Conservation (phyloP, 2,113 vertebrate species). For the Galbula dea region DNA sequence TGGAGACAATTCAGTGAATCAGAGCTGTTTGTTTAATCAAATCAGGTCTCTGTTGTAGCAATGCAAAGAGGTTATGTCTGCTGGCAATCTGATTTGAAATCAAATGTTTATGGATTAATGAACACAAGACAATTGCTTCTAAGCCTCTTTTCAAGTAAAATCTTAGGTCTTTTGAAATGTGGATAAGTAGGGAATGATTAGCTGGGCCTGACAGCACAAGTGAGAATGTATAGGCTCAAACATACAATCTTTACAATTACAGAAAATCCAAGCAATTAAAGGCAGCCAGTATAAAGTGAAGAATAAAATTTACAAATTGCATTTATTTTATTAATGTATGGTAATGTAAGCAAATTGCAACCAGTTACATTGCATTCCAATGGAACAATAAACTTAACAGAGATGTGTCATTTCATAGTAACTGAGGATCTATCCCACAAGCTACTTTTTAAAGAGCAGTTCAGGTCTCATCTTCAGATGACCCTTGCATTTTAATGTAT, state of each 20-base stretch:
- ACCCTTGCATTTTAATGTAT: neutral
- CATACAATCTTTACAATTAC: neutral
- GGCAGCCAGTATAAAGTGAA: slow-evolving; percentile 17
- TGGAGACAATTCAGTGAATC: slow-evolving; percentile 65
- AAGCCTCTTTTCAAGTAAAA: slow-evolving; percentile 53
- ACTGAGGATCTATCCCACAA: neutral
- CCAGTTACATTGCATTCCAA: slow-evolving; percentile 23
- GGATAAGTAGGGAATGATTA: slow-evolving; percentile 54
- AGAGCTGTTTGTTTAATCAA: slow-evolving; percentile 72
- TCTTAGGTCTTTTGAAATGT: slow-evolving; percentile 17
- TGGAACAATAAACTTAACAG: neutral
- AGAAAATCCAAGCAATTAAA: slow-evolving; percentile 40
- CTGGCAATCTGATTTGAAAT: slow-evolving; percentile 68
- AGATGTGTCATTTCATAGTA: neutral
- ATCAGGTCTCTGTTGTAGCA: slow-evolving; percentile 69
- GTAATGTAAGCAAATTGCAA: slow-evolving; percentile 20
- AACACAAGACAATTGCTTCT: slow-evolving; percentile 55
- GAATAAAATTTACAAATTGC: neutral
- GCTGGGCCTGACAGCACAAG: neutral
- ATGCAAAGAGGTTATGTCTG: slow-evolving; percentile 62
- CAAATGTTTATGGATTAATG: slow-evolving; percentile 65
- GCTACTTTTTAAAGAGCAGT: neutral
- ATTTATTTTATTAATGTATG: slow-evolving; percentile 24
- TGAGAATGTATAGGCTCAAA: slow-evolving; percentile 16
- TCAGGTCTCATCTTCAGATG: neutral